Conservation (phyloP, 2,797 vertebrate species). For the Dromococcyx pavoninus region DNA sequence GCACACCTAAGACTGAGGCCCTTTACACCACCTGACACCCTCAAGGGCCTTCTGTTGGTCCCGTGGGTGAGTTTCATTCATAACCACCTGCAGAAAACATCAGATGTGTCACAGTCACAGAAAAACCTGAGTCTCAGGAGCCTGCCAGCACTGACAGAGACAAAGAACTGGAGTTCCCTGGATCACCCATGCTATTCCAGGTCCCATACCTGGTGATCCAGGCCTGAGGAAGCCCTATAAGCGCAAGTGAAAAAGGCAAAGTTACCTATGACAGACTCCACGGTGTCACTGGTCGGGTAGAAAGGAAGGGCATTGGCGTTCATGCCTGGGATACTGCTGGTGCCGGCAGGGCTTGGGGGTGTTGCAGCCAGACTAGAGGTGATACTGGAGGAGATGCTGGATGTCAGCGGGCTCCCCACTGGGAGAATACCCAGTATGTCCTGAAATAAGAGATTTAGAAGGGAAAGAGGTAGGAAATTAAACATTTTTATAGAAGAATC, state of each 20-base stretch:
- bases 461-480: constrained; percentile 20
- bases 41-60: constrained; percentile 42
- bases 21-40: constrained; percentile 1
- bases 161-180: not conserved
- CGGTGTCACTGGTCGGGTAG: constrained; percentile 97
- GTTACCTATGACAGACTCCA: constrained; percentile 97
- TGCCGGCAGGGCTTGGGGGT: constrained; percentile 86
- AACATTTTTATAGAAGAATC: not conserved
- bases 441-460: constrained; percentile 75
- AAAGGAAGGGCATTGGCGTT: constrained; percentile 98
- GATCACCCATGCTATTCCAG: not conserved
- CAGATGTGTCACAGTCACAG: constrained; percentile 38
- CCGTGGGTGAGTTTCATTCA: constrained; percentile 7
- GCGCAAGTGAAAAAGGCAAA: constrained; percentile 16
- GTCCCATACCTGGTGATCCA: not conserved
- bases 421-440: constrained; percentile 93
- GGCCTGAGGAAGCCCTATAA: not conserved
- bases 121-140: constrained; percentile 20
- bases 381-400: constrained; percentile 95
- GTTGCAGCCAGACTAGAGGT: constrained; percentile 97
- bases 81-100: constrained; percentile 58
- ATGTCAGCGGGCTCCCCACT: constrained; percentile 90
- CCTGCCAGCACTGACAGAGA: constrained; percentile 34
- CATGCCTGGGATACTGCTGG: constrained; percentile 90
- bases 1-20: constrained; percentile 31